These are phyloP conservation scores for Trinectes maculatus DNA, from an alignment of 2,113 vertebrate species.

Conservation along the genomic window DNA sequence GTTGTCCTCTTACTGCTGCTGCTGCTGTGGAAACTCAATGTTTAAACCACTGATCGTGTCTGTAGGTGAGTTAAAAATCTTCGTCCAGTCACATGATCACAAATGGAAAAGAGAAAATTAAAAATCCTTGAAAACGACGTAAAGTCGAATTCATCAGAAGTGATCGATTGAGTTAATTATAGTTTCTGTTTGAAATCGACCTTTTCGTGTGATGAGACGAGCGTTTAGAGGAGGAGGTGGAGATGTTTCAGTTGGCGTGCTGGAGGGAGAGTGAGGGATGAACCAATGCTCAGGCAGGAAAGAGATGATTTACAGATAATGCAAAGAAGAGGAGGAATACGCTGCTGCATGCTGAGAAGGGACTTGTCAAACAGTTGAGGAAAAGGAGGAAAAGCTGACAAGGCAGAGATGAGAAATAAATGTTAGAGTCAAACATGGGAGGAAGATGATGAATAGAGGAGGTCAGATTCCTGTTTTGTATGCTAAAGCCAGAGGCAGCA, in stretches of 20 bases:
- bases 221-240: not conserved
- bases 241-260: not conserved
- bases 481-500: constrained; percentile 8
- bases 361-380: too few relatives aligned
- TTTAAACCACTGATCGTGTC: constrained; percentile 61
- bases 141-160: constrained; percentile 12
- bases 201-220: not conserved
- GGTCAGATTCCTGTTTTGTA: constrained; percentile 36
- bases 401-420: constrained; percentile 8
- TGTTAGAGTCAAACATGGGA: constrained; percentile 5
- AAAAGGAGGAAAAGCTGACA: not conserved
- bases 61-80: constrained; percentile 57
- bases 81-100: constrained; percentile 26
- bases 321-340: constrained; percentile 1
- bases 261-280: not conserved
- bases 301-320: constrained; percentile 11
- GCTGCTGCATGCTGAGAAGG: constrained; percentile 32
- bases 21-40: constrained; percentile 48
- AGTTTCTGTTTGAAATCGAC: not conserved
- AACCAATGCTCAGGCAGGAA: not conserved
- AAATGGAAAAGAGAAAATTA: not conserved
- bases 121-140: constrained; percentile 19
- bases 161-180: not conserved
- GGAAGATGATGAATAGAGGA: constrained; percentile 33
- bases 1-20: constrained; percentile 11